Percentiles rank a stretch among this genome's conserved stretches.
Evolutionary conservation across 2,113 vertebrate genomes (phyloP).

Genomic region (Phaethornis superciliosus): DNA sequence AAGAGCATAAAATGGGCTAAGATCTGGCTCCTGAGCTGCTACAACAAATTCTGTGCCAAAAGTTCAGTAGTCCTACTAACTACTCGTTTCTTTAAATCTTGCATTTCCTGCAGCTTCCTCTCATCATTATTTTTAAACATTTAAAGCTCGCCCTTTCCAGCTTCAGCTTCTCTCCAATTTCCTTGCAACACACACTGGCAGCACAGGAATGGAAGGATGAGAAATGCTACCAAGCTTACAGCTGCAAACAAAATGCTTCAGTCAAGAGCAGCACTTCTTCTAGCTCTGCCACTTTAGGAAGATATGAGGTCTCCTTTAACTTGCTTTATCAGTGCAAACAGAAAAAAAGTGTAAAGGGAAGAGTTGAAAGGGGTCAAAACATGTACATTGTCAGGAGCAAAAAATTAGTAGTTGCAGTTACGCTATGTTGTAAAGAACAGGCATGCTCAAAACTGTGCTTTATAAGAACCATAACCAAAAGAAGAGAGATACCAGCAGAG

Average conservation of each 20-base stretch:
- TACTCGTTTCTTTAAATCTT: neutral
- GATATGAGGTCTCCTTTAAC: neutral
- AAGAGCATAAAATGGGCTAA: neutral
- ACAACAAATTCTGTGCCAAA: neutral
- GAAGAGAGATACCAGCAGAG: neutral
- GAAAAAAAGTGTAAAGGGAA: neutral
- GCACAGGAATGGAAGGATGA: neutral
- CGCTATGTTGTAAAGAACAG: neutral
- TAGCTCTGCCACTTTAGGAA: neutral
- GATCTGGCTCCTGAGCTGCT: neutral
- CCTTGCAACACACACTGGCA: neutral
- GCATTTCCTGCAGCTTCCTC: neutral
- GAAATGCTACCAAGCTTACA: neutral
- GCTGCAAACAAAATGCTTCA: neutral
- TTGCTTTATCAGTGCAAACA: neutral
- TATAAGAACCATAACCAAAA: neutral
- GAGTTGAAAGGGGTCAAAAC: neutral
- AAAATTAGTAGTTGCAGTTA: neutral
- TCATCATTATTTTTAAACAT: neutral
- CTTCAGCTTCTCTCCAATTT: neutral
- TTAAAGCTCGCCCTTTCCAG: neutral
- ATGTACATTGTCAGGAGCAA: neutral
- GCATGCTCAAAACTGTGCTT: accelerated
- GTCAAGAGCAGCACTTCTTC: neutral
- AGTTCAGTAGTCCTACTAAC: neutral